Base-by-base conservation (phyloP, 2,888 invertebrate genomes). In the Calephelis perditalis region DNA sequence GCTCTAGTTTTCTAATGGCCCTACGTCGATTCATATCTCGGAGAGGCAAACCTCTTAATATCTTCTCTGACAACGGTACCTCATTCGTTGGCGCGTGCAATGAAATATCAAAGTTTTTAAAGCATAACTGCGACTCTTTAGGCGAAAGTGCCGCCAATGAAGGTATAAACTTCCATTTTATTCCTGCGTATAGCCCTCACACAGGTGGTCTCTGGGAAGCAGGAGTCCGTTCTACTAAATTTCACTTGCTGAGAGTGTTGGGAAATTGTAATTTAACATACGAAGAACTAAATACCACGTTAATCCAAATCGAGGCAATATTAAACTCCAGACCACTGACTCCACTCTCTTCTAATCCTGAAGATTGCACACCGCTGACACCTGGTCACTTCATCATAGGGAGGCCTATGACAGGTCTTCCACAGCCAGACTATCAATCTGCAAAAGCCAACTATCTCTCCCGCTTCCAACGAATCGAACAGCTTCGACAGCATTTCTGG, bases 401-500 rank as follows among this genome's bases (percentile, higher is more conserved):
- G 8, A 8, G 44, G 44, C 44, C 26, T 26, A 26, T 26, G 26
- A 26, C 4, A 26, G 26, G 9, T 10, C 44, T 44, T 8, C 8
- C 44, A 44, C 9, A 8, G 44, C 44, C 44, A 44, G 44, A 8
- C 44, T 44, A 44, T 11, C 44, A 3, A 11, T 9, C 44, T 44
- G 11, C 44, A 11, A 44, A 44, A 44, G 8, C 44, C 3, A 11
- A 10, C 11, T 11, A 49, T 7, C 49, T 49, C 7, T n/a, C 12
- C 8, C 49, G 49, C 8, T 49, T n/a, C 5, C 49, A 49, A 7
- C 12, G 49, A 10, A n/a, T 49, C n/a, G 49, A 49, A n/a, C 49
- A 49, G 12, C 49, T 49, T 49, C 49, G 49, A 15, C 49, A 49
- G 26, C 49, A 49, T 49, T 49, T 49, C 11, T 44, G 44, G 44